Evolutionary conservation across 2,888 invertebrate genomes (phyloP).

Genomic region (Limnephilus rhombicus): DNA sequence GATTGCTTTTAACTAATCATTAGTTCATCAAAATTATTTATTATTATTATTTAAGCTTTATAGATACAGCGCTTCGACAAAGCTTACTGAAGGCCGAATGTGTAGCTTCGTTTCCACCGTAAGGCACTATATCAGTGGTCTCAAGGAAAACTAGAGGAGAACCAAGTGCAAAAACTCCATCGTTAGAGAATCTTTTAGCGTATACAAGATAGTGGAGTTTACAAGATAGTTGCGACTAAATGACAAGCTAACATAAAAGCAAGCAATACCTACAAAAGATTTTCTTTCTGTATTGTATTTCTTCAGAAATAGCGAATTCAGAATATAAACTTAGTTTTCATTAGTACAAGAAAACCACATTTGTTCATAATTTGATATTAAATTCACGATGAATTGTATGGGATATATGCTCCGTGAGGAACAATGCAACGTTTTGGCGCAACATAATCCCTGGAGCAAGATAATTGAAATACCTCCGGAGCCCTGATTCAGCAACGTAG

Average conservation of each 20-base stretch:
- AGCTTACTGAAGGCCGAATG: not conserved
- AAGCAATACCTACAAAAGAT: too few relatives aligned
- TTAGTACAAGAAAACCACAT: not conserved
- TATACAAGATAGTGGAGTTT: not conserved
- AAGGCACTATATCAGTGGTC: not conserved
- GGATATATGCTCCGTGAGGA: not conserved
- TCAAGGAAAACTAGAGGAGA: not conserved
- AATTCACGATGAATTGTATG: not conserved
- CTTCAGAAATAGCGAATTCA: too few relatives aligned
- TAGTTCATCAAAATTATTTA: too few relatives aligned
- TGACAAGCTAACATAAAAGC: too few relatives aligned
- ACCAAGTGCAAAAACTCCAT: too few relatives aligned
- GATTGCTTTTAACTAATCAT: too few relatives aligned
- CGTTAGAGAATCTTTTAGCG: too few relatives aligned
- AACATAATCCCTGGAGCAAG: not conserved
- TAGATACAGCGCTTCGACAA: not conserved
- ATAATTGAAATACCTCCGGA: not conserved
- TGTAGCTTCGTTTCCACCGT: not conserved
- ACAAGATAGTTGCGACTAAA: not conserved
- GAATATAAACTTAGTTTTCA: not conserved
- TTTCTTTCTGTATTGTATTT: too few relatives aligned
- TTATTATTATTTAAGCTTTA: not conserved
- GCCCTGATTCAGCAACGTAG: conserved; percentile 19
- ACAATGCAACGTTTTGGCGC: not conserved
- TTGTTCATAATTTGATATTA: not conserved